These are phyloP conservation scores for Eurypyga helias DNA, from an alignment of 2,113 vertebrate genomes.

Conservation along the genomic window DNA sequence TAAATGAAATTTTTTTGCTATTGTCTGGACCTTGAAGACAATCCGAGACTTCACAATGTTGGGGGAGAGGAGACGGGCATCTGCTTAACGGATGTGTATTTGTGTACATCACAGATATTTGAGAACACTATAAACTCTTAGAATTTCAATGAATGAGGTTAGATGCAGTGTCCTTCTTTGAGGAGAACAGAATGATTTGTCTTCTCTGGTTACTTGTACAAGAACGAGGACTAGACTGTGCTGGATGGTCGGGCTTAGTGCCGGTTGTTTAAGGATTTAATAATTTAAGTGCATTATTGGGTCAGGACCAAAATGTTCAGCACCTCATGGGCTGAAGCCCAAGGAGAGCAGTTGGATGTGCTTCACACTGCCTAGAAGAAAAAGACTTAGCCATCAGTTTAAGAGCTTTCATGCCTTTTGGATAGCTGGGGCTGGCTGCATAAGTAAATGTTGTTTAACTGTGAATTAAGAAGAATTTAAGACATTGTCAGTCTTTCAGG, in stretches of 20 bases:
- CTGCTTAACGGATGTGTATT: not conserved
- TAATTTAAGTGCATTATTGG: constrained; percentile 41
- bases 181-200: not conserved
- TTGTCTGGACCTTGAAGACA: not conserved
- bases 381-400: not conserved
- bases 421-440: not conserved
- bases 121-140: not conserved
- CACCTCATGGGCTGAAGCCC: not conserved
- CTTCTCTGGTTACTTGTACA: not conserved
- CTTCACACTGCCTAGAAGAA: not conserved
- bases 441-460: not conserved
- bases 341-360: not conserved
- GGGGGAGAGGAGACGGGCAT: not conserved
- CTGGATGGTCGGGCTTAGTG: not conserved
- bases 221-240: not conserved
- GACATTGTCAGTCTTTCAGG: not conserved
- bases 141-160: not conserved
- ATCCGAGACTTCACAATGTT: accelerated
- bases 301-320: not conserved
- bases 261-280: constrained; percentile 18
- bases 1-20: not conserved
- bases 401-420: not conserved
- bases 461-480: not conserved
- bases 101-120: not conserved
- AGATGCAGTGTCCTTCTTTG: not conserved